Evolutionary conservation across 2,888 invertebrate species (phyloP).

Genomic region (Limenitis camilla): DNA sequence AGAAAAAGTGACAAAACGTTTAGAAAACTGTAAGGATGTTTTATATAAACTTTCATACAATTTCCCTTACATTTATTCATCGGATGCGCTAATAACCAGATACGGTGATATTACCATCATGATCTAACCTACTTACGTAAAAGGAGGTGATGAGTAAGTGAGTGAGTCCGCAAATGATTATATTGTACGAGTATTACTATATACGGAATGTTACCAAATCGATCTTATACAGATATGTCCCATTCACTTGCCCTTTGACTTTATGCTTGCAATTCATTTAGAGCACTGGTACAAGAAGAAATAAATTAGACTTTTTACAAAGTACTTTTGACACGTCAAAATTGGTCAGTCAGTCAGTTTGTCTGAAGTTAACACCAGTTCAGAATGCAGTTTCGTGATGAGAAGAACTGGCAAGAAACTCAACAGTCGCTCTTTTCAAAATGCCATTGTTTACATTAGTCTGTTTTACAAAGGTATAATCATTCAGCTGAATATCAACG

Average conservation of each 20-base stretch:
- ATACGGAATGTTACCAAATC: slow-evolving; percentile 16
- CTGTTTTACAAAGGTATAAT: no score
- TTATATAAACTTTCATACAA: no score
- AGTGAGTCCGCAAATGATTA: slow-evolving; percentile 11
- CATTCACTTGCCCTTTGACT: slow-evolving; percentile 65
- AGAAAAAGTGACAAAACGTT: no score
- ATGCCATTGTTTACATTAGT: no score
- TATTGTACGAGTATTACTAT: slow-evolving; percentile 8
- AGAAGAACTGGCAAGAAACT: no score
- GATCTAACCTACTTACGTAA: slow-evolving; percentile 20
- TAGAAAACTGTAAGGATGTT: no score
- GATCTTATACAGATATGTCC: slow-evolving; percentile 39
- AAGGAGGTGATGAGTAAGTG: slow-evolving; percentile 23
- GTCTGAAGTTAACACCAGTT: no score
- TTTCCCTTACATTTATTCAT: neutral
- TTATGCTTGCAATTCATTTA: slow-evolving; percentile 28
- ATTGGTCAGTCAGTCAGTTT: no score
- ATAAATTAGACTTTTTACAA: neutral
- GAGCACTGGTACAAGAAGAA: slow-evolving; percentile 11
- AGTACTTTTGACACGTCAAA: neutral
- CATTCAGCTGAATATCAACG: no score
- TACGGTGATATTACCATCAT: neutral
- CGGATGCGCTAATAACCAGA: neutral
- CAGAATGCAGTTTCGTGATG: no score
- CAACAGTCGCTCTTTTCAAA: no score